phyloP scores from a whole-genome alignment of 2,888 invertebrate genomes.

The Chydorus sphaericus region DNA sequence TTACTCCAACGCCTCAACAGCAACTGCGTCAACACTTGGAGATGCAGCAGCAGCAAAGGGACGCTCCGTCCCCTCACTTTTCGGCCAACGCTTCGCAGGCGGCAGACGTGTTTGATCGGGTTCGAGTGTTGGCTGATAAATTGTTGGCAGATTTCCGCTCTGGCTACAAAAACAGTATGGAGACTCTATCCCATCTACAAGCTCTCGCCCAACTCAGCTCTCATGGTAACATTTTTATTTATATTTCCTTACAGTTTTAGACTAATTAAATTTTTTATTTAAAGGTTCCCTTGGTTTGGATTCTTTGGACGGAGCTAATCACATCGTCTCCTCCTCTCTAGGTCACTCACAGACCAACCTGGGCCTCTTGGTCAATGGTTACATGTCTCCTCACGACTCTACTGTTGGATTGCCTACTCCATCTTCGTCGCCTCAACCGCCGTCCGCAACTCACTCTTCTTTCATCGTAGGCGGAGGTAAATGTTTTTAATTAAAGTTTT shows the following conservation, averaged over 20 bases:
- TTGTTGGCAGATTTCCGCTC: conserved; percentile 60
- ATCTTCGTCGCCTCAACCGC: conserved; percentile 50
- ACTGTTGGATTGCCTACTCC: conserved; percentile 37
- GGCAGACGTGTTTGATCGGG: too few species aligned
- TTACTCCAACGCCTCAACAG: conserved; percentile 39
- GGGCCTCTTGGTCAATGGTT: background rate
- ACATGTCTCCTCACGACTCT: conserved; percentile 9
- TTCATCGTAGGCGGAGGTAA: conserved; percentile 11
- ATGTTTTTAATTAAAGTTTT: too few species aligned
- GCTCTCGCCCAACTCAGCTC: conserved; percentile 70
- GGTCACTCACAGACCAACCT: background rate
- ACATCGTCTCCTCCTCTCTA: background rate
- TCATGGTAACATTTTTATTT: conserved; percentile 14
- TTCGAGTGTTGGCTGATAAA: conserved; percentile 43
- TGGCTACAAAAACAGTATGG: conserved; percentile 43
- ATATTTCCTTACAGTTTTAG: background rate
- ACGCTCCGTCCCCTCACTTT: conserved; percentile 40
- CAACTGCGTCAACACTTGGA: conserved; percentile 21
- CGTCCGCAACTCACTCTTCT: conserved; percentile 32
- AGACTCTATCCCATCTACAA: conserved; percentile 71
- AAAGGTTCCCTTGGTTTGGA: conserved; percentile 2
- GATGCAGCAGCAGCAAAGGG: conserved; percentile 27
- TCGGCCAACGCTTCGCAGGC: too few species aligned
- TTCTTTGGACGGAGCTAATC: background rate
- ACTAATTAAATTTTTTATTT: background rate